Percentiles rank a stretch among this genome's conserved stretches.
Evolutionary conservation across 2,888 invertebrate species (phyloP).

Genomic region (Philaethria dido): DNA sequence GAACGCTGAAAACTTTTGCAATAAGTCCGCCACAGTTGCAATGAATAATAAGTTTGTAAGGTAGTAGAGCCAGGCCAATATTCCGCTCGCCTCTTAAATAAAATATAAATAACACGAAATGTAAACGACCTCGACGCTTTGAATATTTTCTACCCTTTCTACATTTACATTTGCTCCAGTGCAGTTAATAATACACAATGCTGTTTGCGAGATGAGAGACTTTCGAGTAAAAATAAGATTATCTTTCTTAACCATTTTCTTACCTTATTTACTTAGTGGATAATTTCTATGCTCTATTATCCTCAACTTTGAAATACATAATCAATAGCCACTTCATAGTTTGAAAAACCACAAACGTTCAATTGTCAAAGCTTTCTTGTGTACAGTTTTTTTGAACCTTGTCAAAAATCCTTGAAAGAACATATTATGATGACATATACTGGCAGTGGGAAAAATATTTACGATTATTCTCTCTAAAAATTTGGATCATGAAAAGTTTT

Average conservation of each 20-base stretch:
- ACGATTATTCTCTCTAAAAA: conserved; percentile 46
- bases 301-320: too few species aligned
- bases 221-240: background rate
- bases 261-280: too few species aligned
- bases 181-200: conserved; percentile 21
- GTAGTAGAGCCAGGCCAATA: conserved; percentile 43
- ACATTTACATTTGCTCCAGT: conserved; percentile 17
- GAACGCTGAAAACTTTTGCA: conserved; percentile 61
- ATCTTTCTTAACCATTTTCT: background rate
- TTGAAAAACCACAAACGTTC: too few species aligned
- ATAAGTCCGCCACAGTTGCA: conserved; percentile 65
- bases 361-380: background rate
- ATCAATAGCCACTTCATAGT: too few species aligned
- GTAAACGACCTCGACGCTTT: conserved; percentile 19
- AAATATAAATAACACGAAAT: conserved; percentile 28
- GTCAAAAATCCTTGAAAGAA: background rate
- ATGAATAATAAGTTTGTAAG: conserved; percentile 66
- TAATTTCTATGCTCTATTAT: background rate
- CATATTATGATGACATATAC: background rate
- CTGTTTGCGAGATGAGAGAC: conserved; percentile 13
- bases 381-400: background rate
- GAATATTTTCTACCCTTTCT: conserved; percentile 18
- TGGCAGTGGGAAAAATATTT: background rate
- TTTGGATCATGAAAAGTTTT: conserved; percentile 57
- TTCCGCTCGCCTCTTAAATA: conserved; percentile 23